phyloP scores from a whole-genome alignment of 2,113 vertebrate genomes.

The Cinclus mexicanus region DNA sequence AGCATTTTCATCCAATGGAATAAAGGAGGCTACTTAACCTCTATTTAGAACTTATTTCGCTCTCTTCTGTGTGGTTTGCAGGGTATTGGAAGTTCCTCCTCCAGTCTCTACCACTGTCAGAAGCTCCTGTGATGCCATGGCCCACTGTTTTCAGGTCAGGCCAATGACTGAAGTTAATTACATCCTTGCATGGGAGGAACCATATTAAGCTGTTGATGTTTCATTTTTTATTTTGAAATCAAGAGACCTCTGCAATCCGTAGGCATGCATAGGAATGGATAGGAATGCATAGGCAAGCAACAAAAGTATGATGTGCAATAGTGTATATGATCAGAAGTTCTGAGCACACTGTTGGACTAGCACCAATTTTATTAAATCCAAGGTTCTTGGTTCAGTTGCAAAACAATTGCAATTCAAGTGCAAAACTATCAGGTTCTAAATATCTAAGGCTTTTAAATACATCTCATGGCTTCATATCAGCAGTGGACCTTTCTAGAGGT shows the following conservation, averaged over 20 bases:
- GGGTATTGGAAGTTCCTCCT: neutral
- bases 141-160: neutral
- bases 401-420: neutral
- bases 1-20: neutral
- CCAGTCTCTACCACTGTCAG: neutral
- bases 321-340: neutral
- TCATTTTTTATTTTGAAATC: conserved; percentile 32
- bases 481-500: neutral
- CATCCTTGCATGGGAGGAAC: neutral
- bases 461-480: neutral
- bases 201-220: neutral
- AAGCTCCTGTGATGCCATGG: neutral
- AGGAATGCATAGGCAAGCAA: neutral
- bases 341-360: neutral
- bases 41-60: neutral
- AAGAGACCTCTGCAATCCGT: conserved; percentile 10
- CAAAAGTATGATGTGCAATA: neutral
- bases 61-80: neutral
- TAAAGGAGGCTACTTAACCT: neutral
- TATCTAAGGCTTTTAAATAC: neutral
- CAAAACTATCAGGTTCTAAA: neutral
- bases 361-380: neutral
- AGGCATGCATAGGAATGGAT: neutral
- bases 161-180: neutral
- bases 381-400: neutral